Base-by-base conservation (phyloP, 1,140 invertebrate genomes). In the Heliconius eleuchia region DNA sequence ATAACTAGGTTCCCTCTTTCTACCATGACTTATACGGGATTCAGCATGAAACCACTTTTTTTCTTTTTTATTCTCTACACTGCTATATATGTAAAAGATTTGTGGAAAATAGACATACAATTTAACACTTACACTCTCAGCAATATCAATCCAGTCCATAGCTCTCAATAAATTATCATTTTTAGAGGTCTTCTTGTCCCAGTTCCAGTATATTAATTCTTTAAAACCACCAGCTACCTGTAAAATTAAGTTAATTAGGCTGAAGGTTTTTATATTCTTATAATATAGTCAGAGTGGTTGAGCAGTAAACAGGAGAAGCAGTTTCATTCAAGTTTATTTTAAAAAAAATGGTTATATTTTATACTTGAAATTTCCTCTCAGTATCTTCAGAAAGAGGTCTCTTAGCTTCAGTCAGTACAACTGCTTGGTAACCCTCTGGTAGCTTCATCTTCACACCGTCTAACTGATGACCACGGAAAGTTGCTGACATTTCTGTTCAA, bases 81-180 rank as follows among this genome's bases (percentile, higher is more conserved):
- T 42, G 11, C 42, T 42, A 42, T 42, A 42, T 42, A 34, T 34
- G 42, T 13, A 46, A 46, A 46, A 16, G 13, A 16, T 46, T 46
- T 13, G 3, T 46, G 42, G 42, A 46, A 13, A 46, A 46, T 19
- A 18, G 18, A 52, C 18, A 18, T 19, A 52, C 16, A 16, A 52
- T 18, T 52, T 52, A 52, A 52, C 6, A 95, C 96, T 96, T 93
- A 98, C 97, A 55, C 95, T 96, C 94, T 97, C 96, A 71, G 97
- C 96, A 55, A 98, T 96, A 80, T 97, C 95, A n/a, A 97, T 95
- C 97, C 97, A 98, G 82, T 97, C 96, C 71, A 98, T 83, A 16
- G 96, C 96, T 88, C 96, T 95, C 2, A 94, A 81, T 73, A 97
- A 88, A 23, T 95, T 92, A 91, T 98, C 97, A 89, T 97, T 97